Base-by-base conservation (phyloP, 2,113 vertebrate genomes). In the Alces alces region DNA sequence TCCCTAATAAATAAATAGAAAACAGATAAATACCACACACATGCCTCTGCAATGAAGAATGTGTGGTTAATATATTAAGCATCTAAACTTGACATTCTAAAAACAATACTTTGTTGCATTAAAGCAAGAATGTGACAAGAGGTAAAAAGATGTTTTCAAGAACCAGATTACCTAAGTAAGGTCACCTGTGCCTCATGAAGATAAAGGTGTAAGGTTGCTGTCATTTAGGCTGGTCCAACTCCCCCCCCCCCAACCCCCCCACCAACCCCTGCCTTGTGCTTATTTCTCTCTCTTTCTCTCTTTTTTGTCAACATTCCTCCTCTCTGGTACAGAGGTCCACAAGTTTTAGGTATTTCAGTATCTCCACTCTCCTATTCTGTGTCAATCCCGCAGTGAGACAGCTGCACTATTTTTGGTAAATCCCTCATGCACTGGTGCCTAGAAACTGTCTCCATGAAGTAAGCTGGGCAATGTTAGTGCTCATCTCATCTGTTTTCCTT, bases 211-310 rank as follows among this genome's bases (percentile, higher is more conserved):
- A 21, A 70, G 64, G n/a, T 36, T 45, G 45, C 7, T 45, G 45
- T 45, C 45, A 23, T 7, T 19, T 19, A 39, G 5, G 45, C 7
- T 45, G 45, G 45, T 8, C 45, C 45, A 45, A 45, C 1, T 45
- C 2, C 7, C 45, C 45, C 7, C 45, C 45, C 6, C 7, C n/a
- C n/a, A n/a, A 1, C 7, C 1, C 1, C 1, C 45, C 45, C 45
- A 4, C 45, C 45, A 45, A 45, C 7, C 45, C 45, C 45, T 45
- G 45, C 45, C 45, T 45, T 45, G 45, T 2, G 0, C 45, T 27
- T 27, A 27, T 58, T 23, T 58, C 57, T 58, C 57, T 45, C 45
- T 45, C 45, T 58, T 8, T 45, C 43, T 45, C 3, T 28, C 2
- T 43, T 14, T 25, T 17, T 7, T 3, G 2, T 43, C 33, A 14